Percentiles rank a stretch among this genome's conserved stretches.
These are phyloP conservation scores for Phylloscopus trochilus DNA, from an alignment of 2,113 vertebrate species.

Conservation along the genomic window DNA sequence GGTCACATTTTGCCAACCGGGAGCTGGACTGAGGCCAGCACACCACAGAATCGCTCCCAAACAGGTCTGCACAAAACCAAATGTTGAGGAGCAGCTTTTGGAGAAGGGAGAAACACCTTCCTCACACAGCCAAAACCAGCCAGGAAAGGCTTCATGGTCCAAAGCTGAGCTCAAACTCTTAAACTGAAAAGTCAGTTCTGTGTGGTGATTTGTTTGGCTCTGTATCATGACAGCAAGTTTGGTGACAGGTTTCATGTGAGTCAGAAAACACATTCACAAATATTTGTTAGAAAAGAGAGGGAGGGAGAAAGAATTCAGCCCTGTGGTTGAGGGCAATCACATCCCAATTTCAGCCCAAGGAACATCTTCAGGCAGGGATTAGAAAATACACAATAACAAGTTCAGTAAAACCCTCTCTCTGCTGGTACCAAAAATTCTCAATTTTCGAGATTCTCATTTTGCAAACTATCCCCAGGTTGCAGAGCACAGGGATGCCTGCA, in stretches of 20 bases:
- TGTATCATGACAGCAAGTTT: neutral
- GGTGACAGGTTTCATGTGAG: neutral
- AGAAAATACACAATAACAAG: neutral
- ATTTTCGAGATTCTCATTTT: neutral
- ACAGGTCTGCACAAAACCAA: neutral
- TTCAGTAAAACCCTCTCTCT: neutral
- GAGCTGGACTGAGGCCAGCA: neutral
- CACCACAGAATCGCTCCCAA: neutral
- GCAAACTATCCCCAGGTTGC: neutral
- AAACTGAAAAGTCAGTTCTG: neutral
- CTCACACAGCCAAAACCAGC: neutral
- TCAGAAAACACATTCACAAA: neutral
- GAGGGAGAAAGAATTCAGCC: neutral
- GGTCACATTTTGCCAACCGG: neutral
- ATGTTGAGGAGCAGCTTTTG: neutral
- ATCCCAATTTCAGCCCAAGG: neutral
- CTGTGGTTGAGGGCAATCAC: neutral
- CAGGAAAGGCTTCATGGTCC: neutral
- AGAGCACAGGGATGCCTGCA: neutral
- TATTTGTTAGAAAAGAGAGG: neutral
- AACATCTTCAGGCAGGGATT: neutral
- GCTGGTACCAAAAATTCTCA: neutral
- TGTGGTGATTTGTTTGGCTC: slow-evolving; percentile 8
- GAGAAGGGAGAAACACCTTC: neutral
- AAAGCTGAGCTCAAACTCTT: neutral